phyloP scores from a whole-genome alignment of 2,888 invertebrate species.

The Pristionchus arcanus region DNA sequence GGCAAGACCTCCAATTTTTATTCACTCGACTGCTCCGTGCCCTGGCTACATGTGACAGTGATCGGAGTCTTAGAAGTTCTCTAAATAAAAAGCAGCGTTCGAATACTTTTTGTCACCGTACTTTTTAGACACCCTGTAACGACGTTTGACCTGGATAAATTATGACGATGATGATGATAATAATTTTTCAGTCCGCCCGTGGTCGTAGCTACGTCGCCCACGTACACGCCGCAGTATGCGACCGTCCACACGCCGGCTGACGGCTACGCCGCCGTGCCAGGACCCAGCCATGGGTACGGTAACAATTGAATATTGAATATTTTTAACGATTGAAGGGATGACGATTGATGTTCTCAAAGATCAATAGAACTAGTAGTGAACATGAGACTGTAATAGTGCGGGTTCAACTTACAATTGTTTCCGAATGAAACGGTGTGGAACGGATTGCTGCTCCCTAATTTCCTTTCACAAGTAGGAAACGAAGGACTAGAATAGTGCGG shows the following conservation, averaged over 20 bases:
- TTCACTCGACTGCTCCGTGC: too few relatives aligned
- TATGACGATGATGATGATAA: background rate
- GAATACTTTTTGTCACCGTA: too few relatives aligned
- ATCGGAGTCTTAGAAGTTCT: too few relatives aligned
- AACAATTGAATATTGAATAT: background rate
- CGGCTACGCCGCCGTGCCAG: background rate
- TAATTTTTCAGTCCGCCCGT: background rate
- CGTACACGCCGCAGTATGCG: constrained; percentile 40
- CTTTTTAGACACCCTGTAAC: too few relatives aligned
- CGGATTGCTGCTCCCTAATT: too few relatives aligned
- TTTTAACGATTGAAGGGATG: background rate
- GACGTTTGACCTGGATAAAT: background rate
- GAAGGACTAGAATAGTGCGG: too few relatives aligned
- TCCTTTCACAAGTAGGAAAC: too few relatives aligned
- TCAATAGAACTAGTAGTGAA: background rate
- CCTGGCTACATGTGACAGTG: background rate
- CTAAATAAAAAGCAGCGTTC: too few relatives aligned
- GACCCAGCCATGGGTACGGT: background rate
- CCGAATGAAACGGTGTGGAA: too few relatives aligned
- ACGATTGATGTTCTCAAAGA: too few relatives aligned
- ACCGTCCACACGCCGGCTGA: background rate
- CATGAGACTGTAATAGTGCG: background rate
- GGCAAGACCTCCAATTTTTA: too few relatives aligned
- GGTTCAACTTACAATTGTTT: too few relatives aligned
- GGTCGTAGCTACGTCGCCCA: background rate